phyloP scores from a whole-genome alignment of 2,888 invertebrate species.

The Pterobdella sp. region DNA sequence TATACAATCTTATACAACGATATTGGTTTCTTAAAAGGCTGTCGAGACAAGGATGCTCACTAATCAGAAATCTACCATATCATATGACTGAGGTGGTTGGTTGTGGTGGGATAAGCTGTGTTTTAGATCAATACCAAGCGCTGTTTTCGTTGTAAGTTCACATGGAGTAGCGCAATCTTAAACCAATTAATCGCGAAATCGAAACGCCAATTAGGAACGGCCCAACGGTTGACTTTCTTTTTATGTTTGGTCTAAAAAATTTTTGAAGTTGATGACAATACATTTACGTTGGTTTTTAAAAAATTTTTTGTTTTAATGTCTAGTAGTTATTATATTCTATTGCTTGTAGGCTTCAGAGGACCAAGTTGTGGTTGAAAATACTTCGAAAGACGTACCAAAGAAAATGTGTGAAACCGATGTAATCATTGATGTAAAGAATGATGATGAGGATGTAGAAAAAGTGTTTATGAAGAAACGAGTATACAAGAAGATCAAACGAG shows the following conservation, averaged over 20 bases:
- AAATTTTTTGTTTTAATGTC: neutral
- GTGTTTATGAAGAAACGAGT: neutral
- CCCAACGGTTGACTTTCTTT: no score
- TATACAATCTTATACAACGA: constrained; percentile 78
- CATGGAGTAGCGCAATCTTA: no score
- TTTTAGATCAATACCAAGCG: no score
- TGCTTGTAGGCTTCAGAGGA: no score
- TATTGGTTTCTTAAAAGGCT: constrained; percentile 96
- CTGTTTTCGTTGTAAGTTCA: no score
- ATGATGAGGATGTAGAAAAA: neutral
- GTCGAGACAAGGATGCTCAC: constrained; percentile 86
- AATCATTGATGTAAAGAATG: neutral
- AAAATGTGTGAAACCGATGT: neutral
- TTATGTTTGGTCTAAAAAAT: neutral
- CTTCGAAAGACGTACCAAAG: neutral
- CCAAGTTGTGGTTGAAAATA: no score
- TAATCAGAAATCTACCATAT: constrained; percentile 86
- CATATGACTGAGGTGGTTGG: constrained; percentile 57
- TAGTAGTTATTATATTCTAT: neutral
- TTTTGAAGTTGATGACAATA: neutral
- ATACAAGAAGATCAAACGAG: neutral
- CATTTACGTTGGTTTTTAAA: neutral
- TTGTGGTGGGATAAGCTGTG: neutral
- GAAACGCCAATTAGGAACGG: no score
- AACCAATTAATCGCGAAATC: no score